phyloP scores from a whole-genome alignment of 2,113 vertebrate species.

The Oncorhynchus nerka region DNA sequence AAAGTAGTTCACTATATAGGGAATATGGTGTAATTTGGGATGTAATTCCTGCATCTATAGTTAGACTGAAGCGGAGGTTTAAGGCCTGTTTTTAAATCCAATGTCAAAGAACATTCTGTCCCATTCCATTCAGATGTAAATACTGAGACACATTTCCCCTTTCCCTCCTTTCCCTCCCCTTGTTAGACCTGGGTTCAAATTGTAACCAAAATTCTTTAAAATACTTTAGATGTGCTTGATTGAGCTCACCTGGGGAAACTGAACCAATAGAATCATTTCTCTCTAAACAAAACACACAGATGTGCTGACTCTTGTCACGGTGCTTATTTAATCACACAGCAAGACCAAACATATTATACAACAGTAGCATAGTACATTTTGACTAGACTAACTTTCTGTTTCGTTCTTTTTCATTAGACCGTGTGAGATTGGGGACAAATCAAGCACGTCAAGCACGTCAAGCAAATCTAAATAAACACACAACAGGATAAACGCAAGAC shows the following conservation, averaged over 20 bases:
- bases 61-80: conserved; percentile 15
- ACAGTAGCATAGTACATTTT: background rate
- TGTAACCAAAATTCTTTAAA: too few species aligned
- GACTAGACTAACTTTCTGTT: background rate
- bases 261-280: background rate
- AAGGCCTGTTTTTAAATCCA: conserved; percentile 36
- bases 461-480: too few species aligned
- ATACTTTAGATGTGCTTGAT: too few species aligned
- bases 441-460: too few species aligned
- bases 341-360: background rate
- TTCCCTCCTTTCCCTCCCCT: too few species aligned
- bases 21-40: background rate
- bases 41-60: background rate
- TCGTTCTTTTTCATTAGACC: too few species aligned
- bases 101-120: conserved; percentile 41
- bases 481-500: too few species aligned
- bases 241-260: too few species aligned
- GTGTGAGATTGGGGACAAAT: too few species aligned
- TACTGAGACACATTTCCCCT: background rate
- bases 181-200: too few species aligned
- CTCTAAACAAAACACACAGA: conserved; percentile 1
- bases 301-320: background rate
- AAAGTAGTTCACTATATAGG: too few species aligned
- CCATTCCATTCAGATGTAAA: conserved; percentile 38
- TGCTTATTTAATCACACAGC: background rate